A percentile compares a stretch with the other conserved stretches of the same genome.
phyloP scores from a whole-genome alignment of 2,888 invertebrate species.

The Pollenia angustigena region DNA sequence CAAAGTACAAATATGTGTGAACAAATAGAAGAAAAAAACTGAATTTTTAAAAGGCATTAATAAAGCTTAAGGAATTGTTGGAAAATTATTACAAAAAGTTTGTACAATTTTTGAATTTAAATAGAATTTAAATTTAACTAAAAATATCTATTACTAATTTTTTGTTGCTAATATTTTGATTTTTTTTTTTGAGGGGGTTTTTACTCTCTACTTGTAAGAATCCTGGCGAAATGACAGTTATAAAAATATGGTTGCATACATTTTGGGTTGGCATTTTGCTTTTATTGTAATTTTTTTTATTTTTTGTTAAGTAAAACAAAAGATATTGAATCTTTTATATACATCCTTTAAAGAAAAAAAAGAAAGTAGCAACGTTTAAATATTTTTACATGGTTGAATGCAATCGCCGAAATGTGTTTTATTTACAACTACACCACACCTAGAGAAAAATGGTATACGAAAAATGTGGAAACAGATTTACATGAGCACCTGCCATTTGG shows the following conservation, averaged over 20 bases:
- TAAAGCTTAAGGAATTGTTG: conserved; percentile 46
- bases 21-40: conserved; percentile 45
- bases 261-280: conserved; percentile 68
- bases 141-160: conserved; percentile 10
- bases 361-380: conserved; percentile 76
- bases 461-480: too few species aligned
- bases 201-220: conserved; percentile 32
- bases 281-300: conserved; percentile 44
- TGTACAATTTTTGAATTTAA: conserved; percentile 4
- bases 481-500: too few species aligned
- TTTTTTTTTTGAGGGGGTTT: conserved; percentile 5
- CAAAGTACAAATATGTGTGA: conserved; percentile 75
- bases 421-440: too few species aligned
- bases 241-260: conserved; percentile 71
- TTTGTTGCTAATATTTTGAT: conserved; percentile 18
- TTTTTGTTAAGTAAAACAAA: conserved; percentile 53
- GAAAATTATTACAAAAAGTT: conserved; percentile 9
- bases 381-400: conserved; percentile 79
- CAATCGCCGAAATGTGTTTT: conserved; percentile 59
- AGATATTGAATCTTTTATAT: conserved; percentile 61
- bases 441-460: too few species aligned
- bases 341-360: conserved; percentile 30
- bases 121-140: conserved; percentile 20
- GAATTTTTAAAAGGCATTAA: conserved; percentile 11
- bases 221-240: conserved; percentile 67